Evolutionary conservation across 2,888 invertebrate species (phyloP), one percentile per base, ranked within the genome.

Genomic region (Creontiades dilutus): DNA sequence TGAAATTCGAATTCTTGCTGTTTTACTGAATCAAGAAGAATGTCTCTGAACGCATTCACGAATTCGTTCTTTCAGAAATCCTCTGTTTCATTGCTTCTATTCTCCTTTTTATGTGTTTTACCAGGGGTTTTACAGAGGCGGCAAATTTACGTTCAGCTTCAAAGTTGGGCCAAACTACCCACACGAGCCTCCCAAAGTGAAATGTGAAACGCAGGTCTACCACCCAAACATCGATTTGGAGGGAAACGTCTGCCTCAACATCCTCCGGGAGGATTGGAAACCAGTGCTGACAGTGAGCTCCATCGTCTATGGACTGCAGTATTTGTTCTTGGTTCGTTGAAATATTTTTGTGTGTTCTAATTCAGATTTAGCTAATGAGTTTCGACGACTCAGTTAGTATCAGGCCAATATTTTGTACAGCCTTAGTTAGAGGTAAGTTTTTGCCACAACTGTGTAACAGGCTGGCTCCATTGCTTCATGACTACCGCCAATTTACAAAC

Each of bases 201-300:
- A 99, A 94, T 99, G 99, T 94, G 98, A 98, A 94, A 99, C 99
- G 76, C 97, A 97, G 93, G 98, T 99, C 85, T 99, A 99, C 94
- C 99, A 99, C 94, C 99, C 99, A 16, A 99, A 99, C 93, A 99
- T 99, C 93, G 99, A 99, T 94, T 94, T 98, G 92, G 98, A 99
- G 93, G 99, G 99, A 92, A 99, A 99, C 94, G 98, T 99, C 47
- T 99, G 99, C 93, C 95, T 99, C 91, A 99, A 99, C 94, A 99
- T 99, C 93, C 95, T 99, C 92, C 95, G 99, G 93, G 99, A 99
- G 95, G 99, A 99, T 94, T 99, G 99, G 99, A 99, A 99, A 94
- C 99, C 99, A 90, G 99, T 99, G 91, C 95, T 99, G 92, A 99
- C 99, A 90, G 98, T 99, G 92, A 99, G 98, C 94, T 98, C 99